Conservation (phyloP, 2,888 invertebrate species). For the Plagiodera versicolora region DNA sequence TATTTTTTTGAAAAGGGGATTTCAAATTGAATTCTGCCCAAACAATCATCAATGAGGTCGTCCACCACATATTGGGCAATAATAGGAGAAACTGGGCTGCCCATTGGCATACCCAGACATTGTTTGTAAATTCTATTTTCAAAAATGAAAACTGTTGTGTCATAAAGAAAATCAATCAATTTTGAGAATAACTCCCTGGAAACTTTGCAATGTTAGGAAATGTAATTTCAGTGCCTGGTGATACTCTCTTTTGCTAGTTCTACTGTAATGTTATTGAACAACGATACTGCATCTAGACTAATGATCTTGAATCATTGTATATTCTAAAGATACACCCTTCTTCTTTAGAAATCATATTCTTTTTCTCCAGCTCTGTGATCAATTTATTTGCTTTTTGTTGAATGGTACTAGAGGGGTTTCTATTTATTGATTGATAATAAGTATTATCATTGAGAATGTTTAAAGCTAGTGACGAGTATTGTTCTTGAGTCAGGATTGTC, state of each 20-base stretch:
- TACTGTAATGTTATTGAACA: background rate
- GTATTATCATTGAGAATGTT: constrained; percentile 1
- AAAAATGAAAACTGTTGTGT: background rate
- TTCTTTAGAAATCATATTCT: background rate
- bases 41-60: no score
- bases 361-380: constrained; percentile 2
- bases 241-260: background rate
- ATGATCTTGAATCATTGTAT: background rate
- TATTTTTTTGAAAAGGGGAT: no score
- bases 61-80: no score
- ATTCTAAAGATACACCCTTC: background rate
- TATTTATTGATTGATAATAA: background rate
- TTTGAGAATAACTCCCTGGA: background rate
- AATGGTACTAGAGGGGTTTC: background rate
- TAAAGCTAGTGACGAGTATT: background rate
- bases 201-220: background rate
- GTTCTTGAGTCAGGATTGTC: constrained; percentile 5
- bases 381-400: constrained; percentile 10
- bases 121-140: constrained; percentile 7
- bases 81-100: no score
- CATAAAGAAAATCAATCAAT: constrained; percentile 2
- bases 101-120: background rate
- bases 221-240: background rate
- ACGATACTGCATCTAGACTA: constrained; percentile 2
- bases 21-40: no score